Evolutionary conservation across 1,140 invertebrate genomes (phyloP), one percentile per base, ranked within the genome.

Genomic region (Cydia fagiglandana): DNA sequence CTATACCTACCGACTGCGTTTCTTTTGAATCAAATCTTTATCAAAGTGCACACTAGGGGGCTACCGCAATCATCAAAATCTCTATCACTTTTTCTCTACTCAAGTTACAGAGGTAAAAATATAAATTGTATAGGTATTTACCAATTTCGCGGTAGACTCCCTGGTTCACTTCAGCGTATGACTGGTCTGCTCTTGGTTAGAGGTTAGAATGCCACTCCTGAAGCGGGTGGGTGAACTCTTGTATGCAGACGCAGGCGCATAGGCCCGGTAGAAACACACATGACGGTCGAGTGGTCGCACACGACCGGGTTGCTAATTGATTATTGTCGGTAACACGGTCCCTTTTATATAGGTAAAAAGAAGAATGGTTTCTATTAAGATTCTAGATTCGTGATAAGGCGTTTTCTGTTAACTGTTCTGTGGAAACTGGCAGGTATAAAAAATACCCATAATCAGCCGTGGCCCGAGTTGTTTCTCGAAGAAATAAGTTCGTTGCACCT

Each of bases 291-390:
- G 81, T 83, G 81, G 66, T 79, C 79, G 80, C 79, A 79, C 82
- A 82, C 79, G 86, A 85, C 79, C 79, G 78, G 81, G 83, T 80
- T 86, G 82, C 79, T 85, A 84, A 87, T 86, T 82, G 74, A 83
- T 75, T 75, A 74, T 68, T 77, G 30, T 45, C 73, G 76, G 73
- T 82, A 76, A 79, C 80, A 81, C 79, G 77, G 76, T 82, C 77
- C 68, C 77, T 73, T 76, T 74, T 17, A 24, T 73, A 38, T 28
- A 56, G 30, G 5, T 34, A 30, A 30, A 73, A 75, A 75, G 12
- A 17, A 75, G 30, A 75, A 41, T 75, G 45, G 24, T 75, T 77
- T 77, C 17, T 1, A 24, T 61, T 61, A 61, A 61, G 20, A 61
- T 61, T 61, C 56, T 61, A 10, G 9, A 61, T 61, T 10, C 56